phyloP scores from a whole-genome alignment of 2,888 invertebrate species.

The Loripinus fragilis region DNA sequence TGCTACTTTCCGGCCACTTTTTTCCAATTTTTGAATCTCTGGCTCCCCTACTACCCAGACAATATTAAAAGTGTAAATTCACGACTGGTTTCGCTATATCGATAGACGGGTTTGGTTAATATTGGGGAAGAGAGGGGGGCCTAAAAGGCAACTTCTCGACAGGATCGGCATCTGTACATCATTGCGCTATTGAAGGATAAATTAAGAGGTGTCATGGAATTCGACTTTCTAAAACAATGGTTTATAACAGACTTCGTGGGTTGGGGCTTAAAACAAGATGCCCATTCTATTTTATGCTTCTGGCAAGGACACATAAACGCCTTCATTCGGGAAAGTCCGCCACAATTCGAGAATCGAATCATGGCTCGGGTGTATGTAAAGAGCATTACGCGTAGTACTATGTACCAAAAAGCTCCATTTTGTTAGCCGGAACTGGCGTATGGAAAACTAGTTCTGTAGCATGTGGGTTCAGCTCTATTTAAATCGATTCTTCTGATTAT shows the following conservation, averaged over 20 bases:
- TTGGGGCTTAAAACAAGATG: background rate
- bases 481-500: too few relatives aligned
- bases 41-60: too few relatives aligned
- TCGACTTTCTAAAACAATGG: background rate
- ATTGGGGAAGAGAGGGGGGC: background rate
- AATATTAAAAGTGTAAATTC: background rate
- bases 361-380: too few relatives aligned
- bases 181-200: background rate
- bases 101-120: background rate
- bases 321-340: too few relatives aligned
- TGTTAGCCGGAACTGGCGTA: too few relatives aligned
- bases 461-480: too few relatives aligned
- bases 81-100: background rate
- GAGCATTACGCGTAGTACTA: too few relatives aligned
- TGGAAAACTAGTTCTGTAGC: too few relatives aligned
- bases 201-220: background rate
- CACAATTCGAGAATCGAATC: too few relatives aligned
- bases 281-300: background rate
- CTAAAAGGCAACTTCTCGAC: background rate
- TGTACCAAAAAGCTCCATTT: too few relatives aligned
- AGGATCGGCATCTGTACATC: background rate
- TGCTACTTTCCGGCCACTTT: too few relatives aligned
- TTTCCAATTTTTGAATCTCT: too few relatives aligned
- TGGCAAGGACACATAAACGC: background rate
- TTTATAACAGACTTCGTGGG: background rate